Percentiles rank a stretch among this genome's conserved stretches.
These are phyloP conservation scores for Galerucella nymphaeae DNA, from an alignment of 2,888 invertebrate genomes.

Conservation along the genomic window DNA sequence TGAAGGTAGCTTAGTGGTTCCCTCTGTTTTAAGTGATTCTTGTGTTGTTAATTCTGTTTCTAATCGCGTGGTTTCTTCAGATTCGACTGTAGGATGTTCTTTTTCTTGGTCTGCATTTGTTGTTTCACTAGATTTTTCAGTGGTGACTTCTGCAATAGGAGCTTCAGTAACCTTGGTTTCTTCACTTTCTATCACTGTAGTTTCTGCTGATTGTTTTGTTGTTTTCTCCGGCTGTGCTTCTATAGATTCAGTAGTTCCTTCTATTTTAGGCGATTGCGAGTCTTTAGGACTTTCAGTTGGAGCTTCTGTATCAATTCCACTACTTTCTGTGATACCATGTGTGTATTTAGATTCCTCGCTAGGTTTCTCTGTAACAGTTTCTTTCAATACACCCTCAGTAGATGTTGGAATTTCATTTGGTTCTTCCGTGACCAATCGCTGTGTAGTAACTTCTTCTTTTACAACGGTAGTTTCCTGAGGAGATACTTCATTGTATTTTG, in stretches of 20 bases:
- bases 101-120: neutral
- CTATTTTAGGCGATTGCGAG: constrained; percentile 4
- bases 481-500: neutral
- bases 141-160: constrained; percentile 14
- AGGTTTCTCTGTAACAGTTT: constrained; percentile 9
- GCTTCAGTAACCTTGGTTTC: constrained; percentile 8
- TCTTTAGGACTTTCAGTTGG: neutral
- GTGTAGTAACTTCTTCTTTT: constrained; percentile 12
- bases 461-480: constrained; percentile 6
- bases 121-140: constrained; percentile 35
- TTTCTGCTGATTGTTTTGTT: constrained; percentile 31
- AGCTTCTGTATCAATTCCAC: neutral
- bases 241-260: constrained; percentile 4
- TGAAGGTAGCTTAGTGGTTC: too few relatives aligned
- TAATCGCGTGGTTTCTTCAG: neutral
- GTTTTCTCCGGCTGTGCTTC: constrained; percentile 1
- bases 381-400: constrained; percentile 31
- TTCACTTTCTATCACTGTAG: neutral
- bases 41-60: neutral
- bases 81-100: constrained; percentile 5
- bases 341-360: too few relatives aligned
- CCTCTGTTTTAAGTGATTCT: neutral
- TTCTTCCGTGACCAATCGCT: neutral
- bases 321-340: constrained; percentile 12
- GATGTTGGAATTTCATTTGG: constrained; percentile 22